Conservation (phyloP, 2,888 invertebrate species). For the Drosophila borealis region DNA sequence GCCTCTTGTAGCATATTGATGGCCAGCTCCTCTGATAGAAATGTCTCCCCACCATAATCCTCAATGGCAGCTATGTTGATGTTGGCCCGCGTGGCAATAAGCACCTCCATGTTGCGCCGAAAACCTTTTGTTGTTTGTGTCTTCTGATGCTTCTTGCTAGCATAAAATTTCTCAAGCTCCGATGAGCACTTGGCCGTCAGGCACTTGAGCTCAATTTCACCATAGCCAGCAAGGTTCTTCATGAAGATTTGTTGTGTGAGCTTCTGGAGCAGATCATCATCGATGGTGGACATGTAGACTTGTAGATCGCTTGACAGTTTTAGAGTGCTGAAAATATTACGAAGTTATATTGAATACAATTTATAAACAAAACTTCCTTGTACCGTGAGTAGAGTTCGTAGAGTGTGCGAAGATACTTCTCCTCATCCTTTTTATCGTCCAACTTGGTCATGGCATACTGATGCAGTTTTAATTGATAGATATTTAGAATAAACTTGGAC, state of each 20-base stretch:
- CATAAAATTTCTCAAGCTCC: slow-evolving; percentile 94
- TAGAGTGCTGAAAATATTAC: slow-evolving; percentile 87
- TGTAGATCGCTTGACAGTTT: slow-evolving; percentile 91
- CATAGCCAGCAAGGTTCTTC: slow-evolving; percentile 91
- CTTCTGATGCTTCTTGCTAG: slow-evolving; percentile 97
- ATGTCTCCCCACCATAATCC: slow-evolving; percentile 98
- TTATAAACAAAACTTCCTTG: not conserved
- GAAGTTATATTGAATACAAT: not conserved
- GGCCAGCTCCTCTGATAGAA: slow-evolving; percentile 97
- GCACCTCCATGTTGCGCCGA: slow-evolving; percentile 96
- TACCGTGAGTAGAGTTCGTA: slow-evolving; percentile 96
- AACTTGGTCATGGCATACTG: slow-evolving; percentile 94
- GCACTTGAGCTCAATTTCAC: slow-evolving; percentile 91
- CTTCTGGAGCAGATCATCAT: slow-evolving; percentile 91
- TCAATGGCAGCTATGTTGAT: slow-evolving; percentile 97
- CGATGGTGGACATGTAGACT: slow-evolving; percentile 91
- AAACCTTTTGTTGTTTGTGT: slow-evolving; percentile 97
- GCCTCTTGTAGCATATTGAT: slow-evolving; percentile 95
- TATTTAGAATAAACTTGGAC: slow-evolving; percentile 98
- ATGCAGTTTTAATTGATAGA: slow-evolving; percentile 95
- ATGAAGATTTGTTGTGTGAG: slow-evolving; percentile 92
- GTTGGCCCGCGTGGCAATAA: slow-evolving; percentile 95
- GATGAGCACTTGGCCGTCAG: slow-evolving; percentile 91
- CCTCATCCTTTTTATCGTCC: slow-evolving; percentile 93
- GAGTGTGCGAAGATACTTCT: slow-evolving; percentile 94